Evolutionary conservation across 2,797 vertebrate genomes (phyloP).

Genomic region (Scolopax bukidnonensis): DNA sequence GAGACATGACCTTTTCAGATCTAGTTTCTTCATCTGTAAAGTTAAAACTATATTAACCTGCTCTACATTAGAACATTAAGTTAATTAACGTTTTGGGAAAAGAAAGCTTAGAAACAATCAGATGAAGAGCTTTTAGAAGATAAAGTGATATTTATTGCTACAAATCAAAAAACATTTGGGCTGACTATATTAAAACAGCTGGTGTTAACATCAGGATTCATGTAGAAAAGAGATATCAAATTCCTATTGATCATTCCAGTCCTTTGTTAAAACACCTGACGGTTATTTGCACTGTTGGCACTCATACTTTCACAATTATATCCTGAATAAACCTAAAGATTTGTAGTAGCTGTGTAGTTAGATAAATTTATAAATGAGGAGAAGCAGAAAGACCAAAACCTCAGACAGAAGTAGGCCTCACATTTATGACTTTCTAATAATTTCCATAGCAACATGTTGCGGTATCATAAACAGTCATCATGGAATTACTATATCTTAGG

Average conservation of each 20-base stretch:
- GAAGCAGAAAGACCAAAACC: neutral
- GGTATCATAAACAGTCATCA: neutral
- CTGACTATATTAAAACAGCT: neutral
- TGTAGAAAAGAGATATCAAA: neutral
- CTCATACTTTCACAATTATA: neutral
- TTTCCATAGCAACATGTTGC: neutral
- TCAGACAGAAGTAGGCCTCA: neutral
- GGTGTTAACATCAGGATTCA: neutral
- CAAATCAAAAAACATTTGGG: neutral
- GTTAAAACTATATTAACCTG: neutral
- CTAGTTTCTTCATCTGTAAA: conserved; percentile 8
- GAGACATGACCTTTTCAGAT: conserved; percentile 18
- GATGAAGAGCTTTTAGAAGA: conserved; percentile 1
- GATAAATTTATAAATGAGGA: neutral
- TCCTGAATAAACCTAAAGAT: neutral
- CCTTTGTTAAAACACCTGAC: neutral
- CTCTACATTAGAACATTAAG: neutral
- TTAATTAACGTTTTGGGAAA: neutral
- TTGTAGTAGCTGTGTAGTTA: neutral
- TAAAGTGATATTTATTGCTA: neutral
- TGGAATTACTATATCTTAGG: neutral
- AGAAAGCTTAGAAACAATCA: conserved; percentile 9
- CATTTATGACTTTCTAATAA: neutral
- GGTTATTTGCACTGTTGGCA: neutral
- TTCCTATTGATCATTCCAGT: neutral